Base-by-base conservation (phyloP, 2,113 vertebrate species). In the Mormyrus iriodes region DNA sequence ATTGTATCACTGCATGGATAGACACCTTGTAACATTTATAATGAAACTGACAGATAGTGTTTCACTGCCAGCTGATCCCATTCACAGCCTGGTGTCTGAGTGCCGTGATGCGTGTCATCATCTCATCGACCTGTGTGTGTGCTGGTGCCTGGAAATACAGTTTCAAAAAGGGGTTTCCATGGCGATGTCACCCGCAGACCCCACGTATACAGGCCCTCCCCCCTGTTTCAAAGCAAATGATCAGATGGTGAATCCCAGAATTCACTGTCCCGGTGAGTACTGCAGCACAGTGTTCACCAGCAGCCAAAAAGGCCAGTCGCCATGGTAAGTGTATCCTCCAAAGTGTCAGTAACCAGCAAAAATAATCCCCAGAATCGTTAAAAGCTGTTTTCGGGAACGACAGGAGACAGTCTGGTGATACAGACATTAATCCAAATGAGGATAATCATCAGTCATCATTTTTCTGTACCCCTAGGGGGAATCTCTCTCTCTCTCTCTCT, bases 371-470 rank as follows among this genome's bases (percentile, higher is more conserved):
- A 84, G 19, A 48, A 84, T 84, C 44, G 15, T 84, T 48, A 46
- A 44, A 48, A 84, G 42, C 42, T 24, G 21, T 84, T 86, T 53
- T 53, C 49, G 1, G 31, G 48, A 39, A 79, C 27, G 85, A 53
- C 85, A 2, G 13, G n/a, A 52, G 85, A 53, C 82, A 51, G 19
- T 31, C 85, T 86, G 49, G 46, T 86, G 49, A 52, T 86, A 49
- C 83, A 86, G 85, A 86, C 85, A 86, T 86, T 86, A 84, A 39
- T 86, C 48, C 85, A 31, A 86, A 51, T 52, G 49, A 31, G 85
- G 48, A 27, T 86, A 84, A 31, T 53, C 85, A 52, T 86, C 85
- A 52, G 85, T 86, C 85, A 31, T 85, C 44, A 27, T 85, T 85
- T 85, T 85, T 85, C 42, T 85, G 24, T 51, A 46, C 46, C 83